Evolutionary conservation across 2,113 vertebrate genomes (phyloP), one percentile per base, ranked within the genome.

Genomic region (Dasyurus viverrinus): DNA sequence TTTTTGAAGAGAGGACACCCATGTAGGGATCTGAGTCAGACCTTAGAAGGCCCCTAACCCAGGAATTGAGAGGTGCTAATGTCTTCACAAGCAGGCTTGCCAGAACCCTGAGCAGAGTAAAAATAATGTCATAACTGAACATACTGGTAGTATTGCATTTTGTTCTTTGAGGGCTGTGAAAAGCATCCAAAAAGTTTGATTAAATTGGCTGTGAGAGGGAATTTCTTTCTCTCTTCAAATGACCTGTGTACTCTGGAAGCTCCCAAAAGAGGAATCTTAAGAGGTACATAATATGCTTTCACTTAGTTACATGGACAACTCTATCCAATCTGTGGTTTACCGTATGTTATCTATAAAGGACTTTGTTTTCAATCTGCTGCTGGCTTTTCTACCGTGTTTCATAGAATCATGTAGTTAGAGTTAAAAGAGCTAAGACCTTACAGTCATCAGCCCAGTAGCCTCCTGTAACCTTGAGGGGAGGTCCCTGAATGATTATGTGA

Each of bases 231-330:
- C 48, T 48, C 50, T 52, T 52, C 91, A 2, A 89, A 89, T 53
- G 57, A 57, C 0, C 53, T 0, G 0, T 2, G 54, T 89, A 60
- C 54, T 0, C 53, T 52, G 14, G 53, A 0, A 5, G 42, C 42
- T 23, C 50, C 8, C 7, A 52, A 89, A 5, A 27, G 54, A 47
- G 48, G 9, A 24, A 53, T 14, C 36, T 5, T 3, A 0, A 0
- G 68, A 42, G 68, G n/a, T 7, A 84, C 19, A 0, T 84, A 22
- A 3, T 2, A 0, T 30, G 0, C 36, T 11, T 42, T 46, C 54
- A n/a, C 19, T 30, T 26, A 57, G n/a, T 9, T 46, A 19, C 52
- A 2, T 0, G 24, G 54, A 1, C 54, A 0, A 0, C 1, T 55
- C 53, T 0, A 6, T 16, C 53, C 36, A 36, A 52, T 23, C 3